These are phyloP conservation scores for Himantopus leucocephalus DNA, from an alignment of 2,113 vertebrate genomes.

Conservation along the genomic window DNA sequence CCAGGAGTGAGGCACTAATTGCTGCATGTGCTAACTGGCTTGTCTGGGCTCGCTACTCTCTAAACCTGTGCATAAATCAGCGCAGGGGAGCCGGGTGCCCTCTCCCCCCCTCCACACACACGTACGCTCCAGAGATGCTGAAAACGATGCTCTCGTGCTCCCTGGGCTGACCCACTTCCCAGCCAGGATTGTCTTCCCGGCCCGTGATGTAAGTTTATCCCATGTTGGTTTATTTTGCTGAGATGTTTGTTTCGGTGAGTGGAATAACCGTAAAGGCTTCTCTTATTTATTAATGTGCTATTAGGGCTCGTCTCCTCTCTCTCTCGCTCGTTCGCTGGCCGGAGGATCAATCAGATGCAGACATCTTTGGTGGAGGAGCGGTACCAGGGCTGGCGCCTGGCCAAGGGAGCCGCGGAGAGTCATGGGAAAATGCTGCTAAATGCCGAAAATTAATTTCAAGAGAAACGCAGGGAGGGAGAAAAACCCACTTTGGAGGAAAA, in stretches of 20 bases:
- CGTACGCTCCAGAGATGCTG: background rate
- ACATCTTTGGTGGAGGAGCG: constrained; percentile 4
- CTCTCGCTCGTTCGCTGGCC: background rate
- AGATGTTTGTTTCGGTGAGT: background rate
- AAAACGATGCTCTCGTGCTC: background rate
- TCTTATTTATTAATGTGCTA: constrained; percentile 26
- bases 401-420: background rate
- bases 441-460: constrained; percentile 25
- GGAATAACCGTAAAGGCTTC: constrained; percentile 15
- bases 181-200: background rate
- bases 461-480: background rate
- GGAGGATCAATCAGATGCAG: background rate
- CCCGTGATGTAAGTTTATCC: background rate
- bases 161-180: constrained; percentile 37
- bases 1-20: background rate
- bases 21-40: background rate
- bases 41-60: background rate
- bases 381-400: background rate
- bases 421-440: constrained; percentile 41
- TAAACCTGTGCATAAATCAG: background rate
- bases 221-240: constrained; percentile 39
- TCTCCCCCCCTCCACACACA: fast-evolving
- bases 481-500: background rate
- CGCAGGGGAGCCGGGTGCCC: background rate
- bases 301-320: background rate